Conservation (phyloP, 2,113 vertebrate genomes). For the Sphyrna mokarran region DNA sequence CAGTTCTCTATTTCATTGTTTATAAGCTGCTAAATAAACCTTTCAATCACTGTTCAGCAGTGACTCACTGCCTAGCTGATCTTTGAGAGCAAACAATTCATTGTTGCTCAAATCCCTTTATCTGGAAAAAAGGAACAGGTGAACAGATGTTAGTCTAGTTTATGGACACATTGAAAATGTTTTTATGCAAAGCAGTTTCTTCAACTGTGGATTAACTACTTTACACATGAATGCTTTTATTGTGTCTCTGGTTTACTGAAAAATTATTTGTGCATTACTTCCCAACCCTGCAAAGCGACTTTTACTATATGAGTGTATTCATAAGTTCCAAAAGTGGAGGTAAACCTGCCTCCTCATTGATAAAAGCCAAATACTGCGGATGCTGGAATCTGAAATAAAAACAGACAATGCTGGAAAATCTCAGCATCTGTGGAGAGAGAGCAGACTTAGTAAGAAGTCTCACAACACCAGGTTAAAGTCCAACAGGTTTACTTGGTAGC, state of each 20-base stretch:
- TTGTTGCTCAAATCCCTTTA: not conserved
- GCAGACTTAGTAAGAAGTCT: too few species aligned
- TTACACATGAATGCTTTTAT: not conserved
- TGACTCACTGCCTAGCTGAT: not conserved
- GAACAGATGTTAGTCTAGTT: not conserved
- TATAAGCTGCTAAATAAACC: constrained; percentile 22
- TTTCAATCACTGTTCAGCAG: not conserved
- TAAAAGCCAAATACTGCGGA: too few species aligned
- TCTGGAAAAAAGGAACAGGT: not conserved
- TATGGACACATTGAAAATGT: not conserved
- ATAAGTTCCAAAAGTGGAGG: not conserved
- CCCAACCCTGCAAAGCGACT: not conserved
- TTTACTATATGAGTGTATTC: not conserved
- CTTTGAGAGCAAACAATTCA: constrained; percentile 7
- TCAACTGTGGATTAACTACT: not conserved
- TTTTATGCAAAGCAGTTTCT: not conserved
- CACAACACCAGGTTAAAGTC: too few species aligned
- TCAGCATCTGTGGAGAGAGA: too few species aligned
- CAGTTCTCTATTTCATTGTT: not conserved
- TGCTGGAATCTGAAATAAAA: too few species aligned
- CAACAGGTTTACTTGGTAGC: too few species aligned
- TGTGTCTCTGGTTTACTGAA: not conserved
- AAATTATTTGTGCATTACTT: not conserved
- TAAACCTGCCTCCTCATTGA: not conserved
- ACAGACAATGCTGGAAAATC: too few species aligned